Percentiles rank a stretch among this genome's conserved stretches.
Conservation (phyloP, 2,113 vertebrate species). For the Stomatorhinus ivindoensis region DNA sequence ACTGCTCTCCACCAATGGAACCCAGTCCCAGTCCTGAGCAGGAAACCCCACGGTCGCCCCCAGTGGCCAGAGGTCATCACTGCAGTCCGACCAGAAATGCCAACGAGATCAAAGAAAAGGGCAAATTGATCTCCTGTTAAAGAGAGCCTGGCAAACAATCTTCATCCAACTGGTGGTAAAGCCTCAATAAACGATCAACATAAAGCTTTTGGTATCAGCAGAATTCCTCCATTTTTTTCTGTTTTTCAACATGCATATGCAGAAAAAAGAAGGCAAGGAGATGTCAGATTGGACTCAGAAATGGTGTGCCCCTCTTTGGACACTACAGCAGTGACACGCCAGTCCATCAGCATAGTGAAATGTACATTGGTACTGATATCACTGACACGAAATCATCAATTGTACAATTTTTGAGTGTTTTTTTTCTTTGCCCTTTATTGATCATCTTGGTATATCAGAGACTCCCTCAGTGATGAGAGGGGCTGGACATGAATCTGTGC, state of each 20-base stretch:
- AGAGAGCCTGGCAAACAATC: neutral
- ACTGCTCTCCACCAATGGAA: constrained; percentile 78
- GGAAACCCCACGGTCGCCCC: neutral
- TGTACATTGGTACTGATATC: neutral
- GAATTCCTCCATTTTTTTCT: neutral
- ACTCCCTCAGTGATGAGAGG: neutral
- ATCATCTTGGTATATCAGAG: neutral
- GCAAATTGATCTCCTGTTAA: constrained; percentile 1
- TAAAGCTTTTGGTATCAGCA: neutral
- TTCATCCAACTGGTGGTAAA: neutral
- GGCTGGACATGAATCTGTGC: neutral
- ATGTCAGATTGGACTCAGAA: neutral
- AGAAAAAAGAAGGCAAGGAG: neutral
- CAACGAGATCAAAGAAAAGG: constrained; percentile 5
- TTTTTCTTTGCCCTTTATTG: neutral
- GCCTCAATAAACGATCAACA: neutral
- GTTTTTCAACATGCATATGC: neutral
- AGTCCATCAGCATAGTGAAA: neutral
- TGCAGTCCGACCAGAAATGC: constrained; percentile 1
- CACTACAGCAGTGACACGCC: neutral
- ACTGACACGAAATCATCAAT: neutral
- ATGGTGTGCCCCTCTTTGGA: neutral
- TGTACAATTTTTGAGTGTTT: neutral
- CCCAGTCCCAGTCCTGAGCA: constrained; percentile 68
- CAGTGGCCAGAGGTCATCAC: neutral